Percentiles rank a stretch among this genome's conserved stretches.
phyloP scores from a whole-genome alignment of 2,797 vertebrate genomes.

The Gastrophryne carolinensis region DNA sequence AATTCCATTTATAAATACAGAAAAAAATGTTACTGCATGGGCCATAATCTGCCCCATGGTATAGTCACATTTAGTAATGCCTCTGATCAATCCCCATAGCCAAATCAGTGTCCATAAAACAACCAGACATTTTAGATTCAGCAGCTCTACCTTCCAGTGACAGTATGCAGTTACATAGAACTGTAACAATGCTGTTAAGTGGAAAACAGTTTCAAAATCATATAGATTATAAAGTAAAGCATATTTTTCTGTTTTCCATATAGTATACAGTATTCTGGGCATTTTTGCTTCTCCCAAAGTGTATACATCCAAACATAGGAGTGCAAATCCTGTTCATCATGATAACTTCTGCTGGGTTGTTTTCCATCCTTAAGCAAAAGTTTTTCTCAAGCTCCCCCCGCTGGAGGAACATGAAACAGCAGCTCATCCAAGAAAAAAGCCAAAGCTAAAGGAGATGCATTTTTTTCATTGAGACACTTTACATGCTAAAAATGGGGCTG shows the following conservation, averaged over 20 bases:
- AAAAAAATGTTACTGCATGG: too few species aligned
- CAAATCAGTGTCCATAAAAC: neutral
- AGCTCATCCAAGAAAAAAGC: conserved; percentile 36
- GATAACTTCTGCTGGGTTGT: neutral
- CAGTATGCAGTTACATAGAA: neutral
- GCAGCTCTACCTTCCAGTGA: neutral
- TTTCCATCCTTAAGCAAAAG: conserved; percentile 31
- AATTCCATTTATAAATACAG: too few species aligned
- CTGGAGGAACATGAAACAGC: conserved; percentile 21
- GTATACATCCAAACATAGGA: neutral
- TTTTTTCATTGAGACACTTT: conserved; percentile 39
- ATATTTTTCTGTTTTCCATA: too few species aligned
- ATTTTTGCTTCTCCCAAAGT: neutral
- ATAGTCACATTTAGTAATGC: too few species aligned
- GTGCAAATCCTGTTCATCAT: neutral
- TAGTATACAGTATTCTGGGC: neutral
- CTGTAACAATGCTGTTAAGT: neutral
- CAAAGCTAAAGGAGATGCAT: conserved; percentile 32
- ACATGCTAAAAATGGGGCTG: conserved; percentile 47
- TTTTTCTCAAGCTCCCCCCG: conserved; percentile 44
- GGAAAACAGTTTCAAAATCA: neutral
- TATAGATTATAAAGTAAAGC: neutral
- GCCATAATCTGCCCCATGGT: too few species aligned
- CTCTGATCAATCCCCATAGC: too few species aligned
- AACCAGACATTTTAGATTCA: neutral